A percentile compares a stretch with the other conserved stretches of the same genome.
Conservation (phyloP, 2,888 invertebrate genomes). For the Papilio gigon region DNA sequence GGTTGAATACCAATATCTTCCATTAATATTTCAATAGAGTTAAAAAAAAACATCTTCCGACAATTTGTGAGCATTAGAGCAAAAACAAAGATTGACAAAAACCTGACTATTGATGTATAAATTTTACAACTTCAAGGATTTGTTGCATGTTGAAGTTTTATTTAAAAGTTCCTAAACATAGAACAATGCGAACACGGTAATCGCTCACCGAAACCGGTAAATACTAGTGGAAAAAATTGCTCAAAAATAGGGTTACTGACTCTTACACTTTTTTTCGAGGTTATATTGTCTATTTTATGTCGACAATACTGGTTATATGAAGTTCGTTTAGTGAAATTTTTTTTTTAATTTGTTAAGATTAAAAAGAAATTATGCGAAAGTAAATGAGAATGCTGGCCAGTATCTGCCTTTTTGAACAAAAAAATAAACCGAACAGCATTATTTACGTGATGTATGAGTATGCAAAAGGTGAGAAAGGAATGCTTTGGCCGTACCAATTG, state of each 20-base stretch:
- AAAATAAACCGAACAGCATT: no score
- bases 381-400: background rate
- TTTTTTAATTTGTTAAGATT: background rate
- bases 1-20: background rate
- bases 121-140: constrained; percentile 6
- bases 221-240: constrained; percentile 24
- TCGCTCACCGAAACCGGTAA: constrained; percentile 12
- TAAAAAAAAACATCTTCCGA: constrained; percentile 10
- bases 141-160: background rate
- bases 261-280: constrained; percentile 5
- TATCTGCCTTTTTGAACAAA: background rate
- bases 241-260: constrained; percentile 13
- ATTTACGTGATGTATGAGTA: no score
- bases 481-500: background rate
- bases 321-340: background rate
- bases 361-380: background rate
- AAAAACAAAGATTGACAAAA: constrained; percentile 9
- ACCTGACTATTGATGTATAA: constrained; percentile 1
- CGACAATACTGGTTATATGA: background rate
- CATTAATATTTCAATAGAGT: background rate
- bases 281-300: background rate
- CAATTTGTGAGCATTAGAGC: background rate
- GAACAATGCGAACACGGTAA: constrained; percentile 18
- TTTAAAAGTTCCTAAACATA: constrained; percentile 11
- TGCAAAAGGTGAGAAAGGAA: background rate